Base-by-base conservation (phyloP, 2,113 vertebrate species). In the Tychaedon coryphoeus region DNA sequence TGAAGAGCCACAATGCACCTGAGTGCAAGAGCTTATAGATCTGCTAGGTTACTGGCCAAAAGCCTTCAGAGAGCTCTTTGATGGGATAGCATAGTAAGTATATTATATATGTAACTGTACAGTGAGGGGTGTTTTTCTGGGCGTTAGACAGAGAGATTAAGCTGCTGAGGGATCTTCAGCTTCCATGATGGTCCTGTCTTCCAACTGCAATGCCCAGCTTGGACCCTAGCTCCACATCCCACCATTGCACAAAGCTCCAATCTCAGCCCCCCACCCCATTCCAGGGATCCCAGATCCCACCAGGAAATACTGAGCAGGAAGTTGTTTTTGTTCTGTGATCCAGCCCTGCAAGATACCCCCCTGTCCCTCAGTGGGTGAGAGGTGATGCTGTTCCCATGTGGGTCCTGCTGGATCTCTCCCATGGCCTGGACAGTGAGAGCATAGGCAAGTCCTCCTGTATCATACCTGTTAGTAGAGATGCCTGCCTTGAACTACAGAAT, bases 311-410 rank as follows among this genome's bases (percentile, higher is more conserved):
- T 1, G 4, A 51, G 19, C 19, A 75, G 33, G 42, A 61, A 57
- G 9, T 14, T 74, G 19, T 43, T 26, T 40, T 29, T 43, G n/a
- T 31, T 36, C 31, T 45, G 28, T 31, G 7, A n/a, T 25, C 13
- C 51, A 65, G 34, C 23, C 5, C 14, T 16, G 24, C 0, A 1
- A 38, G 26, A 11, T 48, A 24, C 4, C 38, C 24, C 28, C 29
- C n/a, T 48, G 1, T 4, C 8, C 47, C 56, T 58, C 1, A 1
- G 7, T 6, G 18, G 8, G 13, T 1, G 6, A 65, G 67, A 80
- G 58, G 54, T 53, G 50, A 9, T 42, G 51, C 47, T 50, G 24
- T 26, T 66, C 18, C 33, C 33, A 16, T 1, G 23, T 56, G 20
- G 8, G 16, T 64, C 23, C 26, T 24, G 10, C 12, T 1, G 12